These are phyloP conservation scores for Tipula confusa DNA, from an alignment of 2,888 invertebrate genomes.

Conservation along the genomic window DNA sequence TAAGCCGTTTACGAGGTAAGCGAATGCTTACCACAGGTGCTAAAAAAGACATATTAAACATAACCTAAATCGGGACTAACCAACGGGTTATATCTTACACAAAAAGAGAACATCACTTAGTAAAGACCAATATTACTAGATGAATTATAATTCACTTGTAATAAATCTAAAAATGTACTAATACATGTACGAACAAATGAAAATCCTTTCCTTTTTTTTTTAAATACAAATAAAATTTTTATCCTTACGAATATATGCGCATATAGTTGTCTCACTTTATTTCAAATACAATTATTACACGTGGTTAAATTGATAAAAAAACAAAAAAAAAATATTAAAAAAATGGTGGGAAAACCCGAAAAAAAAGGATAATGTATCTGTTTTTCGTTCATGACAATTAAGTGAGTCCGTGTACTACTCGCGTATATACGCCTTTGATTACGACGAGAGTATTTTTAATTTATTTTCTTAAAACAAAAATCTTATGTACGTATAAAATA, in stretches of 20 bases:
- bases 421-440: constrained; percentile 15
- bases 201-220: background rate
- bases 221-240: background rate
- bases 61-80: too few relatives aligned
- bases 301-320: background rate
- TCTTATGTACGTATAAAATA: background rate
- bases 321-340: background rate
- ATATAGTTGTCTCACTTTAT: background rate
- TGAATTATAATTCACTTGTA: too few relatives aligned
- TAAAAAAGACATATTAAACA: too few relatives aligned
- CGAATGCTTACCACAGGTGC: too few relatives aligned
- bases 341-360: constrained; percentile 25
- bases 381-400: background rate
- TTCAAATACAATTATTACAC: background rate
- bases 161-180: too few relatives aligned
- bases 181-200: too few relatives aligned
- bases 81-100: background rate
- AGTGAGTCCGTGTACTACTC: background rate
- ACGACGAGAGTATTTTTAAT: constrained; percentile 14
- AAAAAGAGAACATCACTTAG: background rate
- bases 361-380: background rate
- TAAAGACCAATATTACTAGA: background rate
- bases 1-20: too few relatives aligned
- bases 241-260: background rate
- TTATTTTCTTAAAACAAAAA: constrained; percentile 13